A percentile compares a stretch with the other conserved stretches of the same genome.
Conservation (phyloP, 2,113 vertebrate genomes). For the Todiramphus saurophagus region DNA sequence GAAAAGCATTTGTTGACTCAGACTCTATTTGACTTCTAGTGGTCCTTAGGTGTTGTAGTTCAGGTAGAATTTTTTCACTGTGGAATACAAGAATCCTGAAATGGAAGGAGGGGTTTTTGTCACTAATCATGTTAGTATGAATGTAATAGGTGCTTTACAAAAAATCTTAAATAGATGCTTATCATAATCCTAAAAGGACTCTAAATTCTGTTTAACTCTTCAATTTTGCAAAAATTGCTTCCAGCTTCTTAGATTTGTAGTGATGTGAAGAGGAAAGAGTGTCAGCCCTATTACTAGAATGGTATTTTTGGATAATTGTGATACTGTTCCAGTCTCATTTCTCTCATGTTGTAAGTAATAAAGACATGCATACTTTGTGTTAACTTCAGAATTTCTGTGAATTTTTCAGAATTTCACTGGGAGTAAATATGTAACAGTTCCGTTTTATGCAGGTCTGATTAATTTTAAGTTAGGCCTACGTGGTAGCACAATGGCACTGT, state of each 20-base stretch:
- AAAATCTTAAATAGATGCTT: neutral
- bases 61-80: neutral
- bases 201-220: neutral
- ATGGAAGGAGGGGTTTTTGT: neutral
- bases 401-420: neutral
- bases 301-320: neutral
- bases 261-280: neutral
- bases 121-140: neutral
- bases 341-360: neutral
- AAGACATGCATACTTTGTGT: neutral
- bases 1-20: neutral
- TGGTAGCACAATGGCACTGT: neutral
- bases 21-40: neutral
- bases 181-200: neutral
- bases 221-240: neutral
- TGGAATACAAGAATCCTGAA: neutral
- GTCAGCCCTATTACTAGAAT: neutral
- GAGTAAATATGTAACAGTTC: neutral
- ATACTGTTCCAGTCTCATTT: neutral
- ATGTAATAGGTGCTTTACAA: neutral
- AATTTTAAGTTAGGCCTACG: neutral
- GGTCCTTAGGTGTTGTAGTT: neutral
- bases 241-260: neutral
- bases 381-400: neutral
- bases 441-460: neutral